Evolutionary conservation across 2,888 invertebrate genomes (phyloP).

Genomic region (Branchipolynoe longqiensis): DNA sequence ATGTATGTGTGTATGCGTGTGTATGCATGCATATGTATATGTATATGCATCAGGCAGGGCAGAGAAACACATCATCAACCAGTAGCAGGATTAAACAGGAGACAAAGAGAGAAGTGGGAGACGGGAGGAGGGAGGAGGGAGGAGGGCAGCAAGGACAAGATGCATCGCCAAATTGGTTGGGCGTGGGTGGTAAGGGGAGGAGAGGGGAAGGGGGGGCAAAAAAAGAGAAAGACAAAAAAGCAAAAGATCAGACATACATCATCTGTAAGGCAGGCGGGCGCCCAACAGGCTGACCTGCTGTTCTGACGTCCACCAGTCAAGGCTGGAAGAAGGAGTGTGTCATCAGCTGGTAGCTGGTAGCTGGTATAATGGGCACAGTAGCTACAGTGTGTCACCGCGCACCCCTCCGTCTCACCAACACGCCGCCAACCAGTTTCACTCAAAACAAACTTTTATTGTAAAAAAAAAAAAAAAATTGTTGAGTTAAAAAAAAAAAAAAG

Average conservation of each 20-base stretch:
- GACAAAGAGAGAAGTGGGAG: neutral
- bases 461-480: no score
- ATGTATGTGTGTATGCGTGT: no score
- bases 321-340: slow-evolving; percentile 35
- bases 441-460: no score
- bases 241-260: slow-evolving; percentile 41
- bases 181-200: slow-evolving; percentile 2
- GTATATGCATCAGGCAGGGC: no score
- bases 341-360: no score
- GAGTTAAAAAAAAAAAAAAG: no score
- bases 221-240: slow-evolving; percentile 27
- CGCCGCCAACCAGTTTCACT: no score
- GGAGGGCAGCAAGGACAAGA: neutral
- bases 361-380: neutral
- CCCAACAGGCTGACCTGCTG: slow-evolving; percentile 39
- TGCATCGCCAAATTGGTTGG: no score
- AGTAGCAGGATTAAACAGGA: neutral
- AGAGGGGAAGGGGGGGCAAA: neutral
- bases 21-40: no score
- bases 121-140: neutral
- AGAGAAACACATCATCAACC: no score
- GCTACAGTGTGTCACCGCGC: no score
- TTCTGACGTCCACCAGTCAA: slow-evolving; percentile 49
- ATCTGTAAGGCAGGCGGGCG: slow-evolving; percentile 43
- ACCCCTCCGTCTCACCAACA: no score